These are phyloP conservation scores for Pithys albifrons DNA, from an alignment of 2,113 vertebrate species.

Conservation along the genomic window DNA sequence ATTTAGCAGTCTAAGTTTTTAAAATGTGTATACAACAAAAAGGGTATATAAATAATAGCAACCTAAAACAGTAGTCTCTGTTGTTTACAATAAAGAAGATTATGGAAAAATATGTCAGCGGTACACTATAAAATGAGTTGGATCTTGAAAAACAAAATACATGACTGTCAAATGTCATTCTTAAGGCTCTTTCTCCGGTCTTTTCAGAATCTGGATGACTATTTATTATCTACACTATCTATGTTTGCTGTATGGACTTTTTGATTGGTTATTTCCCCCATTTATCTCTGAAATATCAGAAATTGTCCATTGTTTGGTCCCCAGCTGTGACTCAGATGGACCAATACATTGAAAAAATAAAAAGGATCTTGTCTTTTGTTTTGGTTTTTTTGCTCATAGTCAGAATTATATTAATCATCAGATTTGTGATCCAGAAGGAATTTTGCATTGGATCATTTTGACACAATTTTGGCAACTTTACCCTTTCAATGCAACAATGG, in stretches of 20 bases:
- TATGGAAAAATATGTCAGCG: neutral
- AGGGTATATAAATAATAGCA: neutral
- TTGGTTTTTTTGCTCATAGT: neutral
- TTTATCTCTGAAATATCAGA: neutral
- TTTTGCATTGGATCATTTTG: conserved; percentile 1
- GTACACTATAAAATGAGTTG: neutral
- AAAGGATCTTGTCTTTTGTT: neutral
- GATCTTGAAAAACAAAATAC: neutral
- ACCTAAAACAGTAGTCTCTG: neutral
- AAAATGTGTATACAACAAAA: neutral
- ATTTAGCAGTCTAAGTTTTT: neutral
- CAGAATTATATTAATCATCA: neutral
- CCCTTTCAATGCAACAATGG: neutral
- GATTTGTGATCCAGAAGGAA: conserved; percentile 19
- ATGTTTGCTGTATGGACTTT: neutral
- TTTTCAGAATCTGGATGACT: neutral
- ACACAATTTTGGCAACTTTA: neutral
- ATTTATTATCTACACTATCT: neutral
- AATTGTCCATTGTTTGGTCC: conserved; percentile 18
- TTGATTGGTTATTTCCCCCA: conserved; percentile 6
- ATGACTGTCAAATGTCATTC: neutral
- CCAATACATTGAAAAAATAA: neutral
- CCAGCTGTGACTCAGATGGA: neutral
- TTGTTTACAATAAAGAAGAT: neutral
- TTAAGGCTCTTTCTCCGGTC: neutral